Conservation (phyloP, 2,888 invertebrate species). For the Lucinisca nassula region DNA sequence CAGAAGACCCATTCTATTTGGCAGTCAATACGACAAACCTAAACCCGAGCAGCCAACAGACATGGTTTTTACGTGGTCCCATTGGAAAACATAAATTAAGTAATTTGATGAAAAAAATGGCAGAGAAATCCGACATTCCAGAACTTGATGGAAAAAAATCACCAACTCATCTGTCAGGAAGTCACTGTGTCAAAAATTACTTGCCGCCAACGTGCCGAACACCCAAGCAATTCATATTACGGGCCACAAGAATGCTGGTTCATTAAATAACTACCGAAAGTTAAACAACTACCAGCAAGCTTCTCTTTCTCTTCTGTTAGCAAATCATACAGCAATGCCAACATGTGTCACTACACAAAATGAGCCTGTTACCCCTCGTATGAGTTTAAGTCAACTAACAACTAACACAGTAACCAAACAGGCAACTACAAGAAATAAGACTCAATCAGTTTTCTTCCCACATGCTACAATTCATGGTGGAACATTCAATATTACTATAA, state of each 20-base stretch:
- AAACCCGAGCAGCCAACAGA: background rate
- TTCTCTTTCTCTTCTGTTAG: background rate
- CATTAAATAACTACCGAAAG: constrained; percentile 37
- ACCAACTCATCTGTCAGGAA: constrained; percentile 26
- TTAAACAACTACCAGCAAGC: background rate
- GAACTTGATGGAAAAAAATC: background rate
- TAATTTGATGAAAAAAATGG: constrained; percentile 25
- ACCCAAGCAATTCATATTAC: constrained; percentile 23
- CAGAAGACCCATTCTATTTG: constrained; percentile 8
- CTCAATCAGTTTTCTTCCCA: background rate
- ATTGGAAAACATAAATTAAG: constrained; percentile 3
- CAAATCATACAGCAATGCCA: background rate
- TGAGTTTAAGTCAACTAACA: background rate
- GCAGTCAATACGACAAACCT: background rate
- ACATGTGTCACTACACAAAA: background rate
- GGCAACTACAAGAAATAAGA: background rate
- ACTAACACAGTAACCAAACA: background rate
- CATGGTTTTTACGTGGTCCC: constrained; percentile 31
- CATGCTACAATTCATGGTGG: background rate
- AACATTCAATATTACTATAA: background rate
- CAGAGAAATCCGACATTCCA: background rate
- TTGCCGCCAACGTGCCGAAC: constrained; percentile 28
- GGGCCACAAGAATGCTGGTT: constrained; percentile 29
- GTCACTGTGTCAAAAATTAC: constrained; percentile 12
- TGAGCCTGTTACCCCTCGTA: background rate